These are phyloP conservation scores for Syrista parreyssii DNA, from an alignment of 2,888 invertebrate species.

Conservation along the genomic window DNA sequence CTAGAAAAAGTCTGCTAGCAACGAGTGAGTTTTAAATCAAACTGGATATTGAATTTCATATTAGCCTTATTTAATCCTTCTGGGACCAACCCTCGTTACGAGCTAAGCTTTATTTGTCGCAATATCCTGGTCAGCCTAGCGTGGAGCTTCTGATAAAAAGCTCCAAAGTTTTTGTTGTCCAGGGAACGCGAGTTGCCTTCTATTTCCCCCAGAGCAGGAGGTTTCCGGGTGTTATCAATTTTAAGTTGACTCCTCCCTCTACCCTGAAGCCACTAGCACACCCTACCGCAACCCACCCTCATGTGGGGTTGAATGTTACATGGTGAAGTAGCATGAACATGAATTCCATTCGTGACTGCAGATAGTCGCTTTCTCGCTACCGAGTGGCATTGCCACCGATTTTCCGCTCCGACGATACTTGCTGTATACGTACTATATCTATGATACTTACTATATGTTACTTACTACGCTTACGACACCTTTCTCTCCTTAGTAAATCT, in stretches of 20 bases:
- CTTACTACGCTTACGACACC: too few species aligned
- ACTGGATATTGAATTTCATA: conserved; percentile 2
- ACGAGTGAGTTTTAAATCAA: background rate
- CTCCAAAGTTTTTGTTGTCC: background rate
- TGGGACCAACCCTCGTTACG: background rate
- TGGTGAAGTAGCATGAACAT: background rate
- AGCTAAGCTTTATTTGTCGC: conserved; percentile 2
- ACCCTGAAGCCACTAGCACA: too few species aligned
- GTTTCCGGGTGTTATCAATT: background rate
- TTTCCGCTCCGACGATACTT: too few species aligned
- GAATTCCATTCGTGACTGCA: conserved; percentile 6
- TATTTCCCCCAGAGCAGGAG: too few species aligned
- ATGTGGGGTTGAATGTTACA: background rate
- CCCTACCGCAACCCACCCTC: too few species aligned
- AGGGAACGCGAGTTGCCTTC: too few species aligned
- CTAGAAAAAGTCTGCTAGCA: too few species aligned
- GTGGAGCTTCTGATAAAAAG: background rate
- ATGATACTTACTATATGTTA: too few species aligned
- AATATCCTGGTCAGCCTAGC: background rate
- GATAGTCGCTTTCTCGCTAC: background rate
- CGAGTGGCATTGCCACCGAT: background rate
- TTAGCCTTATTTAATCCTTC: conserved; percentile 2
- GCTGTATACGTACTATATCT: too few species aligned
- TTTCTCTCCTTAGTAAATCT: too few species aligned
- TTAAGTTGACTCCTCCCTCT: too few species aligned